Evolutionary conservation across 2,797 vertebrate species (phyloP).

Genomic region (Phalanger gymnotis): DNA sequence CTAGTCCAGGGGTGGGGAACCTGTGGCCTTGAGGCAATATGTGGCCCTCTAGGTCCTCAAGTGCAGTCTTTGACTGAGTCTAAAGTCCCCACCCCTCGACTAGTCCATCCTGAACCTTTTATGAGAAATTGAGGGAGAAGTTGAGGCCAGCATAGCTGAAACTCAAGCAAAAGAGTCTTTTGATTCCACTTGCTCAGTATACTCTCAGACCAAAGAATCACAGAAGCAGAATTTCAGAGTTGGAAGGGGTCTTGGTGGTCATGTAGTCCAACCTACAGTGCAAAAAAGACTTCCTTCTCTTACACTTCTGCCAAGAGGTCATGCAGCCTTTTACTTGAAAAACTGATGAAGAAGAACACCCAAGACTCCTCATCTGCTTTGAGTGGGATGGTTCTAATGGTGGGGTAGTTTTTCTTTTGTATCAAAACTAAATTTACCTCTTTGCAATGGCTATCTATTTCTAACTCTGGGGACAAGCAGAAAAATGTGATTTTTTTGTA

Average conservation of each 20-base stretch:
- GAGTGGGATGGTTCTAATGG: neutral
- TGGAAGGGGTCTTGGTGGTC: neutral
- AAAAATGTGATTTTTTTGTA: neutral
- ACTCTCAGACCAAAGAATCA: neutral
- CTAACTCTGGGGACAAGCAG: neutral
- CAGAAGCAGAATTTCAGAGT: neutral
- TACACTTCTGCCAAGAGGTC: neutral
- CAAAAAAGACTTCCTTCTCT: neutral
- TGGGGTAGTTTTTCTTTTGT: neutral
- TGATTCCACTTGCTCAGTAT: neutral
- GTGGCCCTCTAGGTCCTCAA: no score
- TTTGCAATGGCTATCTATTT: neutral
- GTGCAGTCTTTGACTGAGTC: no score
- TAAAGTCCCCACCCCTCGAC: no score
- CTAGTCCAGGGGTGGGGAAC: neutral
- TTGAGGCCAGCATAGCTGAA: neutral
- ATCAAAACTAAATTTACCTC: neutral
- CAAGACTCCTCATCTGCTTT: neutral
- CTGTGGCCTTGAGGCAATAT: no score
- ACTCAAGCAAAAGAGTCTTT: neutral
- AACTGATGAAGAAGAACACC: neutral
- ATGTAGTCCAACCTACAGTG: neutral
- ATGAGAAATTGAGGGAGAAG: neutral
- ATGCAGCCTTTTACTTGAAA: neutral
- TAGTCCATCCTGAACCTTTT: neutral